A percentile compares a stretch with the other conserved stretches of the same genome.
These are phyloP conservation scores for Galeopsomyia nigrocyanea DNA, from an alignment of 2,888 invertebrate species.

Conservation along the genomic window DNA sequence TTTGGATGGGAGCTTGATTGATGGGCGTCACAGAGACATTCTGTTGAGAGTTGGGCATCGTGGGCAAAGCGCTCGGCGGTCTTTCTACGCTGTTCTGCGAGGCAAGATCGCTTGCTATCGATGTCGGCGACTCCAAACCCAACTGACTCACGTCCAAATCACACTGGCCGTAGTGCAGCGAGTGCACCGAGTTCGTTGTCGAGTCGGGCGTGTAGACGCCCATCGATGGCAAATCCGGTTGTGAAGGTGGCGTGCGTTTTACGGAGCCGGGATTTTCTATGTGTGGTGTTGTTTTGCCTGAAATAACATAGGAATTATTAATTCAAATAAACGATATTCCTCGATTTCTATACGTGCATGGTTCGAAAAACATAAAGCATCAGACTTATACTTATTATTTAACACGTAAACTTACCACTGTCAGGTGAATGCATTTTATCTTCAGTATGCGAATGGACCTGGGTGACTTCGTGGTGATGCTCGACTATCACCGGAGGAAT, in stretches of 20 bases:
- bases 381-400: slow-evolving; percentile 18
- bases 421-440: slow-evolving; percentile 66
- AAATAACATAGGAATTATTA: background rate
- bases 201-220: slow-evolving; percentile 90
- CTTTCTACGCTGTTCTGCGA: slow-evolving; percentile 80
- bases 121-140: slow-evolving; percentile 89
- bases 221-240: slow-evolving; percentile 81
- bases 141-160: slow-evolving; percentile 88
- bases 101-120: slow-evolving; percentile 88
- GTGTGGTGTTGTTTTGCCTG: slow-evolving; percentile 67
- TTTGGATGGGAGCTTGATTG: slow-evolving; percentile 55
- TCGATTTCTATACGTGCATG: background rate
- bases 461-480: slow-evolving; percentile 50
- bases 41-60: slow-evolving; percentile 56
- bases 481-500: slow-evolving; percentile 47
- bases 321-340: background rate
- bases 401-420: slow-evolving; percentile 56
- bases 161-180: slow-evolving; percentile 83
- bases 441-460: slow-evolving; percentile 57
- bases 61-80: slow-evolving; percentile 73
- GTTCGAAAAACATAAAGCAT: background rate
- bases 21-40: slow-evolving; percentile 25
- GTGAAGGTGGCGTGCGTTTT: slow-evolving; percentile 71
- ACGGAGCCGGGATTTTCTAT: slow-evolving; percentile 68
- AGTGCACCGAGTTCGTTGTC: slow-evolving; percentile 85